These are phyloP conservation scores for Cantharis lateralis DNA, from an alignment of 2,888 invertebrate species.

Conservation along the genomic window DNA sequence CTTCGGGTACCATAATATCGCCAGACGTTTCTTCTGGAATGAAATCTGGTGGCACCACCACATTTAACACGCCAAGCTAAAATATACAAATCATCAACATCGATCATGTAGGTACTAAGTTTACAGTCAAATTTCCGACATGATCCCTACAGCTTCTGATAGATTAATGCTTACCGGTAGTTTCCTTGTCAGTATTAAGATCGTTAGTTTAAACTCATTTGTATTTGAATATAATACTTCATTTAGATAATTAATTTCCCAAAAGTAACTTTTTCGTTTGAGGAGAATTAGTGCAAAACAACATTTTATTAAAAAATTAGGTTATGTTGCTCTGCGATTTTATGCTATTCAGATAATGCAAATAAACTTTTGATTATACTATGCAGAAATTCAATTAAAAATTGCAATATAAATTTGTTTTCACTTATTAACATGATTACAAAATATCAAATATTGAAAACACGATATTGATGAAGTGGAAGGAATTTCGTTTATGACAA, in stretches of 20 bases:
- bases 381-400: not conserved
- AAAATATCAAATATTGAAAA: not conserved
- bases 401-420: not conserved
- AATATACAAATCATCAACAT: constrained; percentile 40
- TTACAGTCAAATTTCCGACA: constrained; percentile 24
- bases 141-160: not conserved
- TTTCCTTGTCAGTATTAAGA: not conserved
- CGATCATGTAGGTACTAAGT: constrained; percentile 14
- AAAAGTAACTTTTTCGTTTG: no score
- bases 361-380: not conserved
- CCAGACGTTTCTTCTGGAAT: constrained; percentile 85
- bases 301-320: not conserved
- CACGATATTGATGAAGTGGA: not conserved
- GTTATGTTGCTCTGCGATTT: no score
- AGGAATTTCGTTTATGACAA: not conserved
- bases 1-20: constrained; percentile 86
- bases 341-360: no score
- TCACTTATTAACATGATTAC: not conserved
- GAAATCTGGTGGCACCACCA: constrained; percentile 92
- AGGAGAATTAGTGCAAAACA: not conserved
- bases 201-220: not conserved
- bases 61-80: constrained; percentile 83
- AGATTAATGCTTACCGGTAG: not conserved
- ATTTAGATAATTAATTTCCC: not conserved
- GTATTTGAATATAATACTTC: not conserved